Conservation (phyloP, 2,113 vertebrate species). For the Pardalotus punctatus region DNA sequence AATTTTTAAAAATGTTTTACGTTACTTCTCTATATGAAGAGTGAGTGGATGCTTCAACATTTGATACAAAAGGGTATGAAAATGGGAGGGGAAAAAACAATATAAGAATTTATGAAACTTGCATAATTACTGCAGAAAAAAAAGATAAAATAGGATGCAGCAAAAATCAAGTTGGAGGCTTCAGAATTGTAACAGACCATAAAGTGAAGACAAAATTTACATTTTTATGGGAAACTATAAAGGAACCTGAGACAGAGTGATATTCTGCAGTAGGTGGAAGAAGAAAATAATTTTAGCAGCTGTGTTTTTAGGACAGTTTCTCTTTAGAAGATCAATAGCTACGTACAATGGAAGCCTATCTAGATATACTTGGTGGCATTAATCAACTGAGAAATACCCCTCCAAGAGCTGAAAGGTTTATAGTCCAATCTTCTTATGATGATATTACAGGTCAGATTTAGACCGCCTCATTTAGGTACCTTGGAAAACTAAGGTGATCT, state of each 20-base stretch:
- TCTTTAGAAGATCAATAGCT: constrained; percentile 16
- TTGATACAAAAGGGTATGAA: not conserved
- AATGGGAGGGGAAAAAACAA: not conserved
- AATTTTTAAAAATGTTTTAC: not conserved
- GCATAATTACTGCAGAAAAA: constrained; percentile 19
- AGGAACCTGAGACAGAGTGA: not conserved
- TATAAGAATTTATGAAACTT: not conserved
- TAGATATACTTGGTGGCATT: not conserved
- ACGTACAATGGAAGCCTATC: not conserved
- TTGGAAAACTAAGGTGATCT: not conserved
- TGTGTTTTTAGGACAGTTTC: constrained; percentile 4
- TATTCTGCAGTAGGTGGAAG: not conserved
- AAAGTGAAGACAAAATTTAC: constrained; percentile 46
- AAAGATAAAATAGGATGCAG: not conserved
- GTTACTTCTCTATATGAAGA: not conserved
- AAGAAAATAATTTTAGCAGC: not conserved
- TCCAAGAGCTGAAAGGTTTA: constrained; percentile 31
- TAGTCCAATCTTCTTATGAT: not conserved
- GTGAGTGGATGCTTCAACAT: not conserved
- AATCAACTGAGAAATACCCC: not conserved
- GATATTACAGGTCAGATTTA: not conserved
- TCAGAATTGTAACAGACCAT: not conserved
- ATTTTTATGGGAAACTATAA: constrained; percentile 48
- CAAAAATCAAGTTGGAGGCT: not conserved
- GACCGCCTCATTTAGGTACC: not conserved